Evolutionary conservation across 2,888 invertebrate species (phyloP).

Genomic region (Heliconius charithonia): DNA sequence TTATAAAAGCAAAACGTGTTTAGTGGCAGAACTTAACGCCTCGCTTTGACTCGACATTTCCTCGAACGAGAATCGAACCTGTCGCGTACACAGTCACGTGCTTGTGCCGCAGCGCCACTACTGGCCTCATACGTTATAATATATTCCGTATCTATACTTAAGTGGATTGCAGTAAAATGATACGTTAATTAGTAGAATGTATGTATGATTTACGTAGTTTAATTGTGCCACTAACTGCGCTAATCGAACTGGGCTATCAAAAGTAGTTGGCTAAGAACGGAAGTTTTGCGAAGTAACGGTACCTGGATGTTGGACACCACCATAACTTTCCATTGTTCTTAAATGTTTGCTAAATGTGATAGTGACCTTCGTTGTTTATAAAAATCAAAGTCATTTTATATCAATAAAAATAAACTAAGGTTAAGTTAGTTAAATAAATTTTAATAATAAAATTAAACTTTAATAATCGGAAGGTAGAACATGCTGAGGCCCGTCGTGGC

Average conservation of each 20-base stretch:
- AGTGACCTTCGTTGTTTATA: not conserved
- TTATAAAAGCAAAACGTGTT: too few species aligned
- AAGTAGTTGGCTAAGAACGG: constrained; percentile 47
- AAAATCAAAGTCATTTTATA: not conserved
- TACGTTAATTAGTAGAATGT: constrained; percentile 7
- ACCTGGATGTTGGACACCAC: constrained; percentile 29
- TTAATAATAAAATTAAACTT: too few species aligned
- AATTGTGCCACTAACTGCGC: constrained; percentile 44
- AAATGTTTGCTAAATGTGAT: constrained; percentile 53
- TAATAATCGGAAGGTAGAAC: not conserved
- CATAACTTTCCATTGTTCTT: constrained; percentile 41
- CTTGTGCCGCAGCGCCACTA: too few species aligned
- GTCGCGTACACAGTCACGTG: too few species aligned
- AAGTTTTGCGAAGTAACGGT: constrained; percentile 45
- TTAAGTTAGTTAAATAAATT: too few species aligned
- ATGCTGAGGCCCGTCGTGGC: too few species aligned
- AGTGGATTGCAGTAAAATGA: not conserved
- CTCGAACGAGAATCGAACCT: too few species aligned
- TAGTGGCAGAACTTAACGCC: too few species aligned
- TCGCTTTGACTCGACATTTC: too few species aligned
- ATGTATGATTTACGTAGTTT: constrained; percentile 39
- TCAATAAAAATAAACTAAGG: not conserved
- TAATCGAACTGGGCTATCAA: constrained; percentile 53
- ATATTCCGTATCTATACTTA: not conserved
- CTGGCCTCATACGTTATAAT: not conserved